Percentiles rank a stretch among this genome's conserved stretches.
Evolutionary conservation across 2,113 vertebrate species (phyloP).

Genomic region (Cranoglanis bouderius): DNA sequence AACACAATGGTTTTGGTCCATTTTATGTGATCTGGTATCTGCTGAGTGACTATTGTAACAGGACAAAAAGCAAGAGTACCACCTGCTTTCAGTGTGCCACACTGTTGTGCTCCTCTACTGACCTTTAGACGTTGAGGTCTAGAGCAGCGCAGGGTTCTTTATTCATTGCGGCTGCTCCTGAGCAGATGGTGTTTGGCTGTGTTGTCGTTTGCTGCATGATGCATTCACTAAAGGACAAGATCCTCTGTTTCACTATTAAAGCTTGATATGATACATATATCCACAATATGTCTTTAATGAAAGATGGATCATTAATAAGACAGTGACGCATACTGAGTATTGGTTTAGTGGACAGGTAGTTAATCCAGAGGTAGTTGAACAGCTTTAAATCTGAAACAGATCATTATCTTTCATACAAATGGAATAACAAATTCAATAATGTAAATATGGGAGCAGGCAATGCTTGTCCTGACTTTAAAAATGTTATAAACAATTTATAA

Average conservation of each 20-base stretch:
- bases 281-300: not conserved
- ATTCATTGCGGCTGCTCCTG: conserved; percentile 40
- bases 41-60: not conserved
- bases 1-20: not conserved
- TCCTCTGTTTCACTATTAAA: conserved; percentile 24
- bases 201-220: conserved; percentile 7
- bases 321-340: not conserved
- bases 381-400: not conserved
- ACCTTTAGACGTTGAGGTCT: conserved; percentile 35
- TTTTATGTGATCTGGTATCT: not conserved
- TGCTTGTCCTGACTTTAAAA: too few relatives aligned
- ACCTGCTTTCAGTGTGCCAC: not conserved
- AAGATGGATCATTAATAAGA: conserved; percentile 24
- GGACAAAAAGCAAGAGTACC: not conserved
- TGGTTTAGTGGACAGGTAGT: not conserved
- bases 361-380: not conserved
- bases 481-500: too few relatives aligned
- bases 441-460: not conserved
- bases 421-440: not conserved
- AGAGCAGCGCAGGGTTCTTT: conserved; percentile 7
- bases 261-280: conserved; percentile 6
- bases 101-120: conserved; percentile 13
- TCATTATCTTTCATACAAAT: too few relatives aligned
- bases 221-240: conserved; percentile 28
- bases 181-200: conserved; percentile 52